Percentiles rank a stretch among this genome's conserved stretches.
Evolutionary conservation across 2,888 invertebrate species (phyloP).

Genomic region (Troglohyphantes excavatus): DNA sequence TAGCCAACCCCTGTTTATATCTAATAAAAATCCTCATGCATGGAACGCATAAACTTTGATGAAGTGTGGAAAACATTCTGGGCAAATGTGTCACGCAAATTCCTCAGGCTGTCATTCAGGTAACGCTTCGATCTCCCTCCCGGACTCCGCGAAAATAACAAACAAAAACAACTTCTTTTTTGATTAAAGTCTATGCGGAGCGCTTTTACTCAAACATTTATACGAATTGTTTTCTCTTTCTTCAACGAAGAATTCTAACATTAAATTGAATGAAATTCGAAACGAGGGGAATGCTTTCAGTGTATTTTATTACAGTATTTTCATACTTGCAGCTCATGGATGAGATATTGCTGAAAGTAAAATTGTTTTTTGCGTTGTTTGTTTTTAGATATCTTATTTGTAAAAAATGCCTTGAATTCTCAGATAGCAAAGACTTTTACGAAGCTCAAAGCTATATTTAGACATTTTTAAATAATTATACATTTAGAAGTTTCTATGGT

Average conservation of each 20-base stretch:
- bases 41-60: constrained; percentile 4
- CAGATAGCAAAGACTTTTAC: too few relatives aligned
- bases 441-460: too few relatives aligned
- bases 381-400: too few relatives aligned
- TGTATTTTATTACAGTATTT: too few relatives aligned
- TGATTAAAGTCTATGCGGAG: constrained; percentile 23
- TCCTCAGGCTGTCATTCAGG: background rate
- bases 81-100: constrained; percentile 36
- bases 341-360: too few relatives aligned
- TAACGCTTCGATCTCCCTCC: background rate
- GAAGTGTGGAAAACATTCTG: constrained; percentile 26
- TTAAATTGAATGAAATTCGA: too few relatives aligned
- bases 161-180: constrained; percentile 30
- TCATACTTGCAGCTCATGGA: too few relatives aligned
- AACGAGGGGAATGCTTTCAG: too few relatives aligned
- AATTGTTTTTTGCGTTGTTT: too few relatives aligned
- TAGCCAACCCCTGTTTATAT: constrained; percentile 13
- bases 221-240: background rate
- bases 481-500: too few relatives aligned
- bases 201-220: background rate
- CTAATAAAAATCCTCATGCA: background rate
- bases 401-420: too few relatives aligned
- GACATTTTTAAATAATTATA: too few relatives aligned
- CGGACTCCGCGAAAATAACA: background rate
- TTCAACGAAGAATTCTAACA: background rate